Evolutionary conservation across 2,888 invertebrate species (phyloP).

Genomic region (Mythimna impura): DNA sequence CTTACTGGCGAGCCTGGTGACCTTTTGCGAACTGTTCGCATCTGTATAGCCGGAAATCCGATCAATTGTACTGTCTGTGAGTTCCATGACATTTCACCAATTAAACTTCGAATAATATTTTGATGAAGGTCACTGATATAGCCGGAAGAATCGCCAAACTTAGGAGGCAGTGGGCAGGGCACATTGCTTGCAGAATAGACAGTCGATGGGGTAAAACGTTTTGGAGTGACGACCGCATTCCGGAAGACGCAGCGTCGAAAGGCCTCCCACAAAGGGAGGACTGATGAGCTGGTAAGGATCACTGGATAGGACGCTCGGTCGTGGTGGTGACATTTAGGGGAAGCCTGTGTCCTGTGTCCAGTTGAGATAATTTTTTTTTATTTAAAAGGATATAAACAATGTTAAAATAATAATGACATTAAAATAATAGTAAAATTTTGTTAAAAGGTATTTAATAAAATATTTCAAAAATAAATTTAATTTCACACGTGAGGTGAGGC

Average conservation of each 20-base stretch:
- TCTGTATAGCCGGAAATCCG: constrained; percentile 6
- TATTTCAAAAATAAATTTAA: constrained; percentile 57
- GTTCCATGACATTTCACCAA: constrained; percentile 12
- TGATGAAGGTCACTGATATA: neutral
- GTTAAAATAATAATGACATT: neutral
- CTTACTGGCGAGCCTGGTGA: constrained; percentile 22
- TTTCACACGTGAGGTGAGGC: constrained; percentile 56
- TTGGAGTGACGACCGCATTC: no score
- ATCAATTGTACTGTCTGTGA: constrained; percentile 11
- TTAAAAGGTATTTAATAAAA: constrained; percentile 18
- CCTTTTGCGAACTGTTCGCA: constrained; percentile 25
- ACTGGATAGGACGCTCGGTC: no score
- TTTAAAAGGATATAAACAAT: neutral
- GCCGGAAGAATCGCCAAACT: no score
- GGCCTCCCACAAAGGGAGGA: no score
- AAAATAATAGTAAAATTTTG: constrained; percentile 22
- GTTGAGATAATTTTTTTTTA: no score
- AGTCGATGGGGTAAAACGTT: no score
- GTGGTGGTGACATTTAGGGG: no score
- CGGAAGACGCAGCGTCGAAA: no score
- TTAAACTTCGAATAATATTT: constrained; percentile 2
- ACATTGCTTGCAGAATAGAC: no score
- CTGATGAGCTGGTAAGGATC: no score
- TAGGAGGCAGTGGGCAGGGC: no score
- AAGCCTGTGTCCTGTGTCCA: no score